phyloP scores from a whole-genome alignment of 2,113 vertebrate species.

The Tiliqua scincoides region DNA sequence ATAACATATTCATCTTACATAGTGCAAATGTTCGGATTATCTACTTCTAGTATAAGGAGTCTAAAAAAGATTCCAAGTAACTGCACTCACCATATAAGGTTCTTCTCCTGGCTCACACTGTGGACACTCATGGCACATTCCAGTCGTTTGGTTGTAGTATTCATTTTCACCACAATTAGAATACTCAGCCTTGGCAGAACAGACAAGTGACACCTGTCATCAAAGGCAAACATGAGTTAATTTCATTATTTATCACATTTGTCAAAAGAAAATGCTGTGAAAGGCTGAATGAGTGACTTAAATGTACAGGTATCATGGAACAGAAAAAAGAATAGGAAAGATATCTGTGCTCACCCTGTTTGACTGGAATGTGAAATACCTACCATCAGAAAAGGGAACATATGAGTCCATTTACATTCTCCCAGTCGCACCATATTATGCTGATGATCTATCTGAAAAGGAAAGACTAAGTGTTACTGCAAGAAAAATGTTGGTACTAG shows the following conservation, averaged over 20 bases:
- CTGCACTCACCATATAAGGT: slow-evolving; percentile 89
- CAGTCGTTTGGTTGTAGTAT: slow-evolving; percentile 94
- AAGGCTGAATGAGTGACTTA: rapidly evolving
- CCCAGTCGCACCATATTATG: slow-evolving; percentile 81
- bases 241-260: not conserved
- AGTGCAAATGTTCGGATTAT: not conserved
- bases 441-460: slow-evolving; percentile 75
- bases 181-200: slow-evolving; percentile 85
- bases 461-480: slow-evolving; percentile 51
- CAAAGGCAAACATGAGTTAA: slow-evolving; percentile 29
- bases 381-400: slow-evolving; percentile 90
- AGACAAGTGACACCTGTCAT: slow-evolving; percentile 86
- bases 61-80: not conserved
- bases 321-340: not conserved
- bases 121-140: slow-evolving; percentile 91
- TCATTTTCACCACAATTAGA: slow-evolving; percentile 94
- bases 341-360: not conserved
- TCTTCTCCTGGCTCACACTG: slow-evolving; percentile 94
- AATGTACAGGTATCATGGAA: not conserved
- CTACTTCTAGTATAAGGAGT: rapidly evolving
- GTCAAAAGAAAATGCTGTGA: not conserved
- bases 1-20: not conserved
- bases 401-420: slow-evolving; percentile 73
- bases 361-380: slow-evolving; percentile 57
- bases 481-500: not conserved